phyloP scores from a whole-genome alignment of 1,140 invertebrate species.

The Bathynomus jamesi region DNA sequence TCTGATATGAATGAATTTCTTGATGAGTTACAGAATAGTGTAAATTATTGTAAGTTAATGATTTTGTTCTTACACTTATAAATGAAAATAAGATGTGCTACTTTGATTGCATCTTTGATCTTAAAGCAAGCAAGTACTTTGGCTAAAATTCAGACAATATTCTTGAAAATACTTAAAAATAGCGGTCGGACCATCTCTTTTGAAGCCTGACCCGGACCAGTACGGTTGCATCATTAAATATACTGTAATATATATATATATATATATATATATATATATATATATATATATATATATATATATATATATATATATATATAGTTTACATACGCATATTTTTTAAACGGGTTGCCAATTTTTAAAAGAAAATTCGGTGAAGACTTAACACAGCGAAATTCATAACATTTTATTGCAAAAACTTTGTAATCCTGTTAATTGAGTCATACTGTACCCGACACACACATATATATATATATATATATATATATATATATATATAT shows the following conservation, averaged over 20 bases:
- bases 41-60: no score
- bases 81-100: neutral
- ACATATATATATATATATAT: neutral
- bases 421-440: neutral
- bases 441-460: neutral
- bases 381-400: neutral
- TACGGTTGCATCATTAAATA: neutral
- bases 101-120: neutral
- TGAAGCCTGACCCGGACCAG: neutral
- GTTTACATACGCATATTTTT: neutral
- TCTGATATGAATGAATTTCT: no score
- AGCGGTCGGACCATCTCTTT: neutral
- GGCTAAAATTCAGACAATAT: no score
- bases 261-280: neutral
- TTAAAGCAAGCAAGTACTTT: no score
- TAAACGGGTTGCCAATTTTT: neutral
- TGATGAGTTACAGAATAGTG: no score
- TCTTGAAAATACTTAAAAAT: no score
- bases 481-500: neutral
- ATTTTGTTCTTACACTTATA: neutral
- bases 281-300: constrained; percentile 3
- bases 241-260: neutral
- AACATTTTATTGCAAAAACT: neutral
- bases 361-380: neutral
- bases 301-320: constrained; percentile 3